phyloP scores from a whole-genome alignment of 2,888 invertebrate genomes.

The Epinotia ramella region DNA sequence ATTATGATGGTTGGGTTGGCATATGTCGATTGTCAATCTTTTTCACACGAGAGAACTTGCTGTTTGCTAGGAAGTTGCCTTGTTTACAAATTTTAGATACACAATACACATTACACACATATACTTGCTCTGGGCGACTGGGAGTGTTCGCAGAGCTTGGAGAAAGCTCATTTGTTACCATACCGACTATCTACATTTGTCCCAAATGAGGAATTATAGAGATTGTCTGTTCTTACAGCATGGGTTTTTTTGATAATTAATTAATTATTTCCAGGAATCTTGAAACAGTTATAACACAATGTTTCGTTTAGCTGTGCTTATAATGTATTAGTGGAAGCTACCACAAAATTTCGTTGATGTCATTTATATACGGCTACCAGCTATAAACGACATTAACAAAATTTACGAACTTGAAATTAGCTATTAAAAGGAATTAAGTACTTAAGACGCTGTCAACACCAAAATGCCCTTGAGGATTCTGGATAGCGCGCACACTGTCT shows the following conservation, averaged over 20 bases:
- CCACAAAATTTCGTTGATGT: not conserved
- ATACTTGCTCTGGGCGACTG: not conserved
- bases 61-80: conserved; percentile 39
- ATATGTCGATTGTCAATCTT: conserved; percentile 8
- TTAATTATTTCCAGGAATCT: too few relatives aligned
- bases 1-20: conserved; percentile 10
- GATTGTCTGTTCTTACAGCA: too few relatives aligned
- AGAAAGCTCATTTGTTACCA: conserved; percentile 2
- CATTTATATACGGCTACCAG: too few relatives aligned
- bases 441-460: too few relatives aligned
- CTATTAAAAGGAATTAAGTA: not conserved
- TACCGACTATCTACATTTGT: too few relatives aligned
- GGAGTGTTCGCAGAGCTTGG: not conserved
- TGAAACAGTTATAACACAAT: too few relatives aligned
- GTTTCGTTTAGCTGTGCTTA: too few relatives aligned
- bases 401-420: not conserved
- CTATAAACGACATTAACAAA: not conserved
- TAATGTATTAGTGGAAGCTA: too few relatives aligned
- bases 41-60: conserved; percentile 33
- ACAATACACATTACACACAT: not conserved
- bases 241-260: too few relatives aligned
- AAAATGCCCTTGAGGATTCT: too few relatives aligned
- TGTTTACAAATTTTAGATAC: conserved; percentile 19
- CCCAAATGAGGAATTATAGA: too few relatives aligned
- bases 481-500: too few relatives aligned